These are phyloP conservation scores for Halictus rubicundus DNA, from an alignment of 1,140 invertebrate species.

Conservation along the genomic window DNA sequence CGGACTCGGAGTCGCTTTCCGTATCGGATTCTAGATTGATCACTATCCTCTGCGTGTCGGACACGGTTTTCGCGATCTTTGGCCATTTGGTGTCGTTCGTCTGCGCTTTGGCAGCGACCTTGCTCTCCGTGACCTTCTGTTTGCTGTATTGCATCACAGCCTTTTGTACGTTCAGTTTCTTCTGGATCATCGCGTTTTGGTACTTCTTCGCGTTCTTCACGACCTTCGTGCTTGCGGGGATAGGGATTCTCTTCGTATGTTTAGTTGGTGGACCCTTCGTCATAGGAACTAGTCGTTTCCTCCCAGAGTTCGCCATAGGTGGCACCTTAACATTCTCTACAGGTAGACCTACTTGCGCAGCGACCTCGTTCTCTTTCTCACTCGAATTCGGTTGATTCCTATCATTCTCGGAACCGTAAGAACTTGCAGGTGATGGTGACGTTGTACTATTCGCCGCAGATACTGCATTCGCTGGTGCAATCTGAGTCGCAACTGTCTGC, in stretches of 20 bases:
- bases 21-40: slow-evolving; percentile 75
- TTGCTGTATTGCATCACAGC: slow-evolving; percentile 40
- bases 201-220: slow-evolving; percentile 73
- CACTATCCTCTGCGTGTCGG: slow-evolving; percentile 68
- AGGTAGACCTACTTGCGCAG: not conserved
- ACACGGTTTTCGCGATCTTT: slow-evolving; percentile 51
- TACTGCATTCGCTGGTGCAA: not conserved
- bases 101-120: slow-evolving; percentile 23
- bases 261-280: slow-evolving; percentile 62
- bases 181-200: slow-evolving; percentile 67
- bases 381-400: slow-evolving; percentile 16
- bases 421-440: not conserved
- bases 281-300: slow-evolving; percentile 37
- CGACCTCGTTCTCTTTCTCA: not conserved
- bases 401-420: slow-evolving; percentile 8
- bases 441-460: not conserved
- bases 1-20: slow-evolving; percentile 73
- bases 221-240: slow-evolving; percentile 69
- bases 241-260: slow-evolving; percentile 59
- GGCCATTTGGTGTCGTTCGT: slow-evolving; percentile 38
- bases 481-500: not conserved
- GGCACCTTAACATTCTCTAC: not conserved
- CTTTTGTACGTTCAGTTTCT: slow-evolving; percentile 68
- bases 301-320: slow-evolving; percentile 3
- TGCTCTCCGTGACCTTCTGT: slow-evolving; percentile 30